These are phyloP conservation scores for Troglohyphantes excavatus DNA, from an alignment of 2,888 invertebrate species.

Conservation along the genomic window DNA sequence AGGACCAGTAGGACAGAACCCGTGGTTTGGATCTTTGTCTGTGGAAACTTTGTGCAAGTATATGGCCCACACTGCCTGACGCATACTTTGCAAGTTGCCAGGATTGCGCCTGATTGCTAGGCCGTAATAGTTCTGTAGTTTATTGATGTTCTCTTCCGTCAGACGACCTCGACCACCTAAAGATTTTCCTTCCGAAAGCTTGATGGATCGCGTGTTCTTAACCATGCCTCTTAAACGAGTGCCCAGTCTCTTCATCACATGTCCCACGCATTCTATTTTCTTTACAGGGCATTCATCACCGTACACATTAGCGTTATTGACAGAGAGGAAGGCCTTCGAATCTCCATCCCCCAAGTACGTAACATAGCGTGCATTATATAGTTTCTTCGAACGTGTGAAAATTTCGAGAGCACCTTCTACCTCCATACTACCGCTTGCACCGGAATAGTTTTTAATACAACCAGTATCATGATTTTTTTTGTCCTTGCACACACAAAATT, in stretches of 20 bases:
- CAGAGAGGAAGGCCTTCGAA: background rate
- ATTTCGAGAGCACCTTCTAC: background rate
- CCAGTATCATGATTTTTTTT: background rate
- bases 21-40: constrained; percentile 12
- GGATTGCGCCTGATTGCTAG: background rate
- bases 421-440: constrained; percentile 12
- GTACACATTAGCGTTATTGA: background rate
- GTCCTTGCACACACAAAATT: background rate
- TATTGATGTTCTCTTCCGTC: background rate
- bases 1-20: constrained; percentile 1
- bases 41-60: background rate
- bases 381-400: background rate
- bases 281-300: background rate
- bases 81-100: background rate
- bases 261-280: constrained; percentile 13
- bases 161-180: background rate
- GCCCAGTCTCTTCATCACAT: constrained; percentile 23
- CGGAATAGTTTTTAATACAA: background rate
- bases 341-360: constrained; percentile 24
- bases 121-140: constrained; percentile 34
- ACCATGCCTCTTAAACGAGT: background rate
- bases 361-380: background rate
- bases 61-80: constrained; percentile 22
- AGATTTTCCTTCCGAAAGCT: background rate
- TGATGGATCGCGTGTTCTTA: background rate